Evolutionary conservation across 2,888 invertebrate genomes (phyloP).

Genomic region (Diarsia brunnea): DNA sequence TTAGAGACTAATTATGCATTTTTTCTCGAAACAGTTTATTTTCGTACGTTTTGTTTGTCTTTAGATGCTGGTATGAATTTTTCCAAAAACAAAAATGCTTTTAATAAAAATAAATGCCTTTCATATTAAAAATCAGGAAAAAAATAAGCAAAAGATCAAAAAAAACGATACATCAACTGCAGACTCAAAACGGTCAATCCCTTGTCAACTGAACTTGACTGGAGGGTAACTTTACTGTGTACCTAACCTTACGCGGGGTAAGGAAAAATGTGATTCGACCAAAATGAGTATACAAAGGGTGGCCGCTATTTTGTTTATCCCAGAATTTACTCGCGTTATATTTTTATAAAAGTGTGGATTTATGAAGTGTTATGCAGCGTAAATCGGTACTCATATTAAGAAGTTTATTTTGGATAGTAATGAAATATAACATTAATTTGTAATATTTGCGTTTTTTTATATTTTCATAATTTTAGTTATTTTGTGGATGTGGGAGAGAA

Average conservation of each 20-base stretch:
- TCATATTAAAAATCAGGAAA: neutral
- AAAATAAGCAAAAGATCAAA: neutral
- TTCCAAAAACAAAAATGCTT: neutral
- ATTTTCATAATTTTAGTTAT: too few species aligned
- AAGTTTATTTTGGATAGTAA: neutral
- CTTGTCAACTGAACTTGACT: conserved; percentile 36
- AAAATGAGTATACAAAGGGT: conserved; percentile 36
- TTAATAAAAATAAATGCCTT: neutral
- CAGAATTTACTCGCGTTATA: conserved; percentile 27
- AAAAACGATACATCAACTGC: conserved; percentile 1
- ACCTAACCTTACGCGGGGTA: conserved; percentile 11
- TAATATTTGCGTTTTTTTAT: neutral
- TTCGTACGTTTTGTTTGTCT: neutral
- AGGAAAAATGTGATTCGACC: conserved; percentile 39
- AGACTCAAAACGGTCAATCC: conserved; percentile 16
- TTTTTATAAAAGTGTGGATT: conserved; percentile 9
- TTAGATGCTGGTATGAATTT: neutral
- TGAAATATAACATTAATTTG: neutral
- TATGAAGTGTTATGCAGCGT: neutral
- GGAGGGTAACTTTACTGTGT: conserved; percentile 26
- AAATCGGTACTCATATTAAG: neutral
- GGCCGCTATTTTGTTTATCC: conserved; percentile 16
- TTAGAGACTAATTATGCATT: neutral
- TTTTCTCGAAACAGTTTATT: neutral
- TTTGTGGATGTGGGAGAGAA: too few species aligned